Evolutionary conservation across 2,797 vertebrate genomes (phyloP), one percentile per base, ranked within the genome.

Genomic region (Falco cherrug): DNA sequence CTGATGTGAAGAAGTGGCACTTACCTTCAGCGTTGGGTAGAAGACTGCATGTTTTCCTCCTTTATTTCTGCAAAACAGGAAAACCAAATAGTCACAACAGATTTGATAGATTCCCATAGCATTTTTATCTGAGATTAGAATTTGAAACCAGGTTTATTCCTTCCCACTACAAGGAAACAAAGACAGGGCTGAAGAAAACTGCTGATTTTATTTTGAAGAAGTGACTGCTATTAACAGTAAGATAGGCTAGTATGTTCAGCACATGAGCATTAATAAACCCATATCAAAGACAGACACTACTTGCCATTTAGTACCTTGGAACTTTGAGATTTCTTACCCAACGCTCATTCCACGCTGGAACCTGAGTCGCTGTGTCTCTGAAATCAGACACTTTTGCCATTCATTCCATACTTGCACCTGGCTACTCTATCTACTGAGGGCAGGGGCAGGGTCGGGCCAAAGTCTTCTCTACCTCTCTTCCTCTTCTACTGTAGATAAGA

Each of bases 1-100:
- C 29, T 77, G 50, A 80, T 2, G 2, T 56, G 69, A 78, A 56
- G 51, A 95, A 68, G 37, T 41, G 50, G 37, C 22, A 69, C 96
- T 6, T 97, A 99, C 99, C 99, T 99, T 99, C 87, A 99, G 95
- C 7, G 99, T 99, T 8, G 99, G 99, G 91, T 99, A 99, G 98
- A 99, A 99, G 65, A 99, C 97, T 1, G 98, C 96, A 91, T 99
- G 99, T 85, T 98, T 99, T 20, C 97, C 98, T 31, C 98, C 98
- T 69, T 99, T 99, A 97, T 81, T 99, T 96, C 99, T 99, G 97
- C 83, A 98, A 98, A 65, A 73, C 93, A 81, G 67, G 35, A 93
- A 88, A 90, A 76, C 2, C 11, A 75, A 81, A 80, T 3, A 48
- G 75, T 69, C 41, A 89, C 26, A 88, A n/a, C 4, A 50, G 67